These are phyloP conservation scores for Corydoras maculifer DNA, from an alignment of 2,113 vertebrate genomes.

Conservation along the genomic window DNA sequence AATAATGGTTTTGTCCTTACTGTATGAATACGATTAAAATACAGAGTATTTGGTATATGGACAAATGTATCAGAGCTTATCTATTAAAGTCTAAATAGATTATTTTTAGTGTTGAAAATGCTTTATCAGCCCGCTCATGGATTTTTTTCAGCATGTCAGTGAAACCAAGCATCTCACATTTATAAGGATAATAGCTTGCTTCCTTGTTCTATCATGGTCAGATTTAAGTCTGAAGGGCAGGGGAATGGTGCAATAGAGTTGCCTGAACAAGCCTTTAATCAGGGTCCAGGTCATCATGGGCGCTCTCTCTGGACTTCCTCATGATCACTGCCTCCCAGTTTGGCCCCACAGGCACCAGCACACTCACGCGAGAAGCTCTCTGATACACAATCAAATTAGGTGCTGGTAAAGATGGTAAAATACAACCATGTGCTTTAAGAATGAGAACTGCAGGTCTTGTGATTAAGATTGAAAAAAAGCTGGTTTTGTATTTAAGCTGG, in stretches of 20 bases:
- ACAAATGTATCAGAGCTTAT: too few relatives aligned
- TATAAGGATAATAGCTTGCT: not conserved
- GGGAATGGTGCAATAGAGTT: constrained; percentile 11
- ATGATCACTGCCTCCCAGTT: constrained; percentile 49
- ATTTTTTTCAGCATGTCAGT: too few relatives aligned
- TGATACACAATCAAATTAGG: constrained; percentile 34
- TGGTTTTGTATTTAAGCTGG: too few relatives aligned
- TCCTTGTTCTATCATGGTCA: constrained; percentile 10
- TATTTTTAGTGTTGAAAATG: too few relatives aligned
- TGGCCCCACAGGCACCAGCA: constrained; percentile 31
- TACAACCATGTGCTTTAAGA: not conserved
- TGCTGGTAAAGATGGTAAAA: not conserved
- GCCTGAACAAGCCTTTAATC: constrained; percentile 37
- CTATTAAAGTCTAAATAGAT: too few relatives aligned
- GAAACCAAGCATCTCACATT: too few relatives aligned
- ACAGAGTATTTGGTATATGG: too few relatives aligned
- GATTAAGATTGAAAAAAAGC: too few relatives aligned
- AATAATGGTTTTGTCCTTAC: too few relatives aligned
- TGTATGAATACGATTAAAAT: too few relatives aligned
- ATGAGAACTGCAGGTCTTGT: too few relatives aligned
- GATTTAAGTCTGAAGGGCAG: constrained; percentile 21
- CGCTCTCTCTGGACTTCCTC: constrained; percentile 42
- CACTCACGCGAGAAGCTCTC: constrained; percentile 56
- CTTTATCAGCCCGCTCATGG: too few relatives aligned
- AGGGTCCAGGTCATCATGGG: constrained; percentile 26